Percentiles rank a stretch among this genome's conserved stretches.
Conservation (phyloP, 2,797 vertebrate genomes). For the Neosalanx taihuensis region DNA sequence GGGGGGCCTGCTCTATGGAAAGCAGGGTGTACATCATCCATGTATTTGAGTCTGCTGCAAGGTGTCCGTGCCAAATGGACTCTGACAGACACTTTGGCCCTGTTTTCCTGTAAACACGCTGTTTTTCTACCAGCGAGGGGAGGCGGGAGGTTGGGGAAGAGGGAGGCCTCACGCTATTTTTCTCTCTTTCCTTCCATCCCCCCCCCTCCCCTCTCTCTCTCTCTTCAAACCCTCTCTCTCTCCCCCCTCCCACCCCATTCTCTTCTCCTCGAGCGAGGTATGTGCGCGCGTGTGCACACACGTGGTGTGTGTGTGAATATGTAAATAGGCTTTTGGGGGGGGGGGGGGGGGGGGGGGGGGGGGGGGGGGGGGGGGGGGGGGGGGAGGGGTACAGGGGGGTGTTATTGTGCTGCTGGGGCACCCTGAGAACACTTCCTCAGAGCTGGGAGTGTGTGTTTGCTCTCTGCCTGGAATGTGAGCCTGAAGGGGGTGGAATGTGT, state of each 20-base stretch:
- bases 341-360: neutral
- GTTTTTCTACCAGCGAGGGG: slow-evolving; percentile 38
- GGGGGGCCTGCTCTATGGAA: neutral
- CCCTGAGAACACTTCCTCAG: neutral
- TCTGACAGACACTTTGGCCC: slow-evolving; percentile 53
- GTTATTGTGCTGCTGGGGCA: slow-evolving; percentile 13
- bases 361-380: neutral
- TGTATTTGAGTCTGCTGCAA: slow-evolving; percentile 14
- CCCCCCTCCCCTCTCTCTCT: slow-evolving; percentile 44
- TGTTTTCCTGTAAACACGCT: slow-evolving; percentile 59
- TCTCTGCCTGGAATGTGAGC: slow-evolving; percentile 57
- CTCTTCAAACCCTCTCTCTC: slow-evolving; percentile 37
- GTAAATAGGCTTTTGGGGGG: slow-evolving; percentile 10
- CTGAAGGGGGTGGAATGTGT: slow-evolving; percentile 9
- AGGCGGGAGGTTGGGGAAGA: slow-evolving; percentile 22
- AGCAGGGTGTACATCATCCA: neutral
- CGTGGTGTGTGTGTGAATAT: slow-evolving; percentile 35
- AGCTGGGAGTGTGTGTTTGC: slow-evolving; percentile 55
- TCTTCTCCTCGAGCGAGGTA: neutral
- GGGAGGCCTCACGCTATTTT: slow-evolving; percentile 32
- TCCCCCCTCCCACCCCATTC: slow-evolving; percentile 8
- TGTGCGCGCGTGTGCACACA: neutral
- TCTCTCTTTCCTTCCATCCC: neutral
- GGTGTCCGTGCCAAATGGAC: slow-evolving; percentile 25
- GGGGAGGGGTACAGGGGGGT: neutral